A percentile compares a stretch with the other conserved stretches of the same genome.
These are phyloP conservation scores for Hipposideros armiger DNA, from an alignment of 2,113 vertebrate genomes.

Conservation along the genomic window DNA sequence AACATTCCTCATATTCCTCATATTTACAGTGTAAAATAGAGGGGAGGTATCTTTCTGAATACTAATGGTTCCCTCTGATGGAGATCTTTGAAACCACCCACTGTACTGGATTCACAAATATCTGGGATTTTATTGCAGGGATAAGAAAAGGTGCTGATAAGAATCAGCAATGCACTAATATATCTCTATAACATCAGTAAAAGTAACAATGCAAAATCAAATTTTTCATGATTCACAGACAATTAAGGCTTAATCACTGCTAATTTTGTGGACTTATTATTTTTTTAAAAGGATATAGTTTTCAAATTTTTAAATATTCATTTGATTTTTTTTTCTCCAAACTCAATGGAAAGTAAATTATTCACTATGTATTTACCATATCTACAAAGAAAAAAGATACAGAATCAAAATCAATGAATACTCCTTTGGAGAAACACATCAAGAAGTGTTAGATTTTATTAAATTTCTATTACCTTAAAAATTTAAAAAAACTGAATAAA, in stretches of 20 bases:
- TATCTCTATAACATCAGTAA: not conserved
- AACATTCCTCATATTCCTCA: not conserved
- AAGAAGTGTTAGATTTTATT: not conserved
- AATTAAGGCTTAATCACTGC: not conserved
- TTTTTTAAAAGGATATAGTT: not conserved
- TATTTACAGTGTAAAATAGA: not conserved
- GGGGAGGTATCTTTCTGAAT: not conserved
- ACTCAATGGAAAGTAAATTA: not conserved
- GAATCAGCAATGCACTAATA: not conserved
- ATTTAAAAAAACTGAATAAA: not conserved
- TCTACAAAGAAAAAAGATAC: not conserved
- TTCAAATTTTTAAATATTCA: not conserved
- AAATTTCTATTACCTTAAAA: slow-evolving; percentile 5
- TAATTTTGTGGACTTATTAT: not conserved
- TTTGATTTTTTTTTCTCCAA: not conserved
- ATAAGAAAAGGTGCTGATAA: not conserved
- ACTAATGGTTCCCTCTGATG: not conserved
- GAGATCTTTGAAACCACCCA: not conserved
- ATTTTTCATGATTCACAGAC: not conserved
- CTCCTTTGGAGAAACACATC: not conserved
- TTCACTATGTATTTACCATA: not conserved
- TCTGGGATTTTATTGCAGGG: not conserved
- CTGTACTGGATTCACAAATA: not conserved
- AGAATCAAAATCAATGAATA: not conserved
- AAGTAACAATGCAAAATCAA: not conserved